Evolutionary conservation across 1,140 invertebrate species (phyloP).

Genomic region (Tachypleus tridentatus): DNA sequence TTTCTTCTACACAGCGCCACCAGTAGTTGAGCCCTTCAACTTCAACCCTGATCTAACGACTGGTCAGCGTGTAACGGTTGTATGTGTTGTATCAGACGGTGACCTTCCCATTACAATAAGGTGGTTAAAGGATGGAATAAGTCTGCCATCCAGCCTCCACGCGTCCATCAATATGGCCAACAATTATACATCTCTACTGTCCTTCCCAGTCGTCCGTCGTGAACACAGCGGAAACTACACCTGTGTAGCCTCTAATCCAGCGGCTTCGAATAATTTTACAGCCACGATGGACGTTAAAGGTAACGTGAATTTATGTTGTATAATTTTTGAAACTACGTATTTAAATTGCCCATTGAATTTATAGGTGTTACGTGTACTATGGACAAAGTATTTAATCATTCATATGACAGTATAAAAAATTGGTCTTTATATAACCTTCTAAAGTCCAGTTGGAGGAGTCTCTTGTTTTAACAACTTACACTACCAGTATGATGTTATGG

Average conservation of each 20-base stretch:
- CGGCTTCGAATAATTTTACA: constrained; percentile 32
- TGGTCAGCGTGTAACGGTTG: constrained; percentile 52
- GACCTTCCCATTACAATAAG: constrained; percentile 34
- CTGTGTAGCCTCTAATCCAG: constrained; percentile 35
- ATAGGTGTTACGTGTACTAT: too few species aligned
- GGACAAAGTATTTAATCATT: too few species aligned
- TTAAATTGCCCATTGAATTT: too few species aligned
- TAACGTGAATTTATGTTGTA: constrained; percentile 18
- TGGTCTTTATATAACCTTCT: too few species aligned
- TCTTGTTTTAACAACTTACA: too few species aligned
- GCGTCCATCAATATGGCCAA: constrained; percentile 16
- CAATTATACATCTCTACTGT: constrained; percentile 20
- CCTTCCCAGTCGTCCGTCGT: constrained; percentile 28
- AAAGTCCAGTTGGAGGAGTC: too few species aligned
- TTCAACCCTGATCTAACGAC: constrained; percentile 48
- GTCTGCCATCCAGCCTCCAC: constrained; percentile 40
- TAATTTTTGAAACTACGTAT: constrained; percentile 1
- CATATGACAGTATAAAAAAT: too few species aligned
- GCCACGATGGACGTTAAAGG: constrained; percentile 34
- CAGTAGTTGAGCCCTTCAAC: constrained; percentile 52
- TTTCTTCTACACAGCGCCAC: constrained; percentile 41
- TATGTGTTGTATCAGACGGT: constrained; percentile 36
- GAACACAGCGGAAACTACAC: constrained; percentile 39
- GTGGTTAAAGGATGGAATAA: constrained; percentile 35
- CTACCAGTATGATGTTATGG: too few species aligned